A percentile compares a stretch with the other conserved stretches of the same genome.
These are phyloP conservation scores for Enhydra lutris DNA, from an alignment of 2,113 vertebrate genomes.

Conservation along the genomic window DNA sequence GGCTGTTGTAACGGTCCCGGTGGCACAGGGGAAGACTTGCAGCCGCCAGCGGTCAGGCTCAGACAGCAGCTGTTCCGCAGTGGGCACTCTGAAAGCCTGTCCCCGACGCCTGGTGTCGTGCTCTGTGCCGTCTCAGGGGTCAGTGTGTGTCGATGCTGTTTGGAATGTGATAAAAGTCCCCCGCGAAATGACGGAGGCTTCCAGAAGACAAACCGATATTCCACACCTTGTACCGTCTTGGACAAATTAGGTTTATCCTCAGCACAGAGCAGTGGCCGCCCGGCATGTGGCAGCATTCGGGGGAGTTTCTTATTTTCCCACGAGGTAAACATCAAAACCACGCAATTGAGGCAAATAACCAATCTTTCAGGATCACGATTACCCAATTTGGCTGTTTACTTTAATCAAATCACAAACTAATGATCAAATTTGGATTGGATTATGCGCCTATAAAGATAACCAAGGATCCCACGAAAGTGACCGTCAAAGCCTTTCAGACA, in stretches of 20 bases:
- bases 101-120: too few relatives aligned
- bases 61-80: not conserved
- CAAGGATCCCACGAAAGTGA: not conserved
- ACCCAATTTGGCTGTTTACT: constrained; percentile 36
- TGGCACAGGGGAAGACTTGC: rapidly evolving
- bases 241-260: not conserved
- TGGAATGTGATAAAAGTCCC: not conserved
- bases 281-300: not conserved
- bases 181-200: rapidly evolving
- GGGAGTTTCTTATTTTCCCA: not conserved
- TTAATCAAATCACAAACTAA: constrained; percentile 55
- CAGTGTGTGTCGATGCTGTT: rapidly evolving
- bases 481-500: constrained; percentile 57
- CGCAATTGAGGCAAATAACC: not conserved
- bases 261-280: not conserved
- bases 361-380: constrained; percentile 2
- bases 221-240: rapidly evolving
- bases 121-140: not conserved
- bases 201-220: rapidly evolving
- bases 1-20: not conserved
- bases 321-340: constrained; percentile 13
- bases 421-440: constrained; percentile 55
- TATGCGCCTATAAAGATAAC: constrained; percentile 60
- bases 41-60: rapidly evolving
- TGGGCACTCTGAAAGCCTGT: not conserved